Evolutionary conservation across 2,113 vertebrate species (phyloP), one percentile per base, ranked within the genome.

Genomic region (Paratilapia polleni): DNA sequence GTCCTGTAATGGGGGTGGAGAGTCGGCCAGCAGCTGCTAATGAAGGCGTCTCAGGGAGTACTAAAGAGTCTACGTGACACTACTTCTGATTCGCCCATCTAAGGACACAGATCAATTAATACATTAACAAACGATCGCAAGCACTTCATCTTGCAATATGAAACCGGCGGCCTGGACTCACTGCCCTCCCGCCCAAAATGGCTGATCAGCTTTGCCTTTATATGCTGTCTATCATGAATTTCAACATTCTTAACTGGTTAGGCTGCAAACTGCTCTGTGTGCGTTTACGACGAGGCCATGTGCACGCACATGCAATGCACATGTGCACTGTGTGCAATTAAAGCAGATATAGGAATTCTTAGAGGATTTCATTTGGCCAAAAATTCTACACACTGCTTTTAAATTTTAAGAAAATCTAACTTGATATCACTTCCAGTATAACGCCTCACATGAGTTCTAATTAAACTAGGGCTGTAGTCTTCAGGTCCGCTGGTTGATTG

Each of bases 81-180:
- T 70, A 91, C 92, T 93, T 85, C 90, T 85, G 83, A 93, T 93
- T 77, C 15, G 82, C 81, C 83, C n/a, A 85, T 89, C 87, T 86
- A 92, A 93, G 92, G 92, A 91, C 92, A 89, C 92, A 91, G 91
- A 94, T 94, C 93, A 94, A 94, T 94, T 93, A 94, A 92, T 92
- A 93, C 88, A 93, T 93, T 90, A 94, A 92, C 91, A 92, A 93
- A 93, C 89, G 77, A 89, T 91, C 56, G 77, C 82, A 15, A 82
- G 85, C 91, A 90, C 89, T 90, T 93, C 90, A 92, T 93, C 85
- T 75, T 78, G 93, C 89, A 92, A 89, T 89, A 89, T 92, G 87
- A 92, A 91, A 91, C 91, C 88, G 7, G 77, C 57, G 74, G 88
- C 70, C 86, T 63, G 88, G 87, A 91, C 84, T 82, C 52, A 24